Evolutionary conservation across 2,797 vertebrate genomes (phyloP).

Genomic region (Podarcis siculus): DNA sequence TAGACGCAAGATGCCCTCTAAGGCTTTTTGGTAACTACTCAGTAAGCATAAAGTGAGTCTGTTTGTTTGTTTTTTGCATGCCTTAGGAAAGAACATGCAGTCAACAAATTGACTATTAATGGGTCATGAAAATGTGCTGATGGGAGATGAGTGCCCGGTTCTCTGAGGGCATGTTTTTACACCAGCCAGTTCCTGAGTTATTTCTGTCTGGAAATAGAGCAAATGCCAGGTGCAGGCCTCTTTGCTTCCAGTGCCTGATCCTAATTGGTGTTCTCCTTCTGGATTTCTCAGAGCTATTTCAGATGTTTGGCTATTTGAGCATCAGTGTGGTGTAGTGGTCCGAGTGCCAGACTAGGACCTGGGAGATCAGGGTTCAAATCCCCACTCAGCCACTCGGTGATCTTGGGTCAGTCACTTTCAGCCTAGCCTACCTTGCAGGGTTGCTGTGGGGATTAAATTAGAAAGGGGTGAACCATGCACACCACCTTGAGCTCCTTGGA

Average conservation of each 20-base stretch:
- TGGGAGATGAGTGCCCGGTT: background rate
- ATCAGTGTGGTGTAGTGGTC: too few species aligned
- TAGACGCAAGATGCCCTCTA: background rate
- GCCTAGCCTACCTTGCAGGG: too few species aligned
- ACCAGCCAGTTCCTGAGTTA: background rate
- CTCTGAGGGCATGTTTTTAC: background rate
- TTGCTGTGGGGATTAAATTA: too few species aligned
- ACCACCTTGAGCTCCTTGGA: too few species aligned
- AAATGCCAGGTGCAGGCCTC: background rate
- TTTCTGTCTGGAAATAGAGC: background rate
- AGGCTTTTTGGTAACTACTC: background rate
- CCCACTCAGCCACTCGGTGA: too few species aligned
- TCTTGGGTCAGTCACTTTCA: too few species aligned
- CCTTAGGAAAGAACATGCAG: constrained; percentile 4
- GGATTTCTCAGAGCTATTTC: background rate
- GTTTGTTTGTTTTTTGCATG: background rate
- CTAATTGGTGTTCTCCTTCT: background rate
- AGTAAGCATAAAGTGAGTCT: background rate
- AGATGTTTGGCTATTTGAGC: background rate
- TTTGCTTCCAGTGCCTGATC: background rate
- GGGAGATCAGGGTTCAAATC: too few species aligned
- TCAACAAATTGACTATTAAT: constrained; percentile 17
- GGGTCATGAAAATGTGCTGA: background rate
- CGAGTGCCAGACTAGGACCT: too few species aligned
- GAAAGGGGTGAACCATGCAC: too few species aligned